Evolutionary conservation across 2,113 vertebrate species (phyloP).

Genomic region (Pangasianodon hypophthalmus): DNA sequence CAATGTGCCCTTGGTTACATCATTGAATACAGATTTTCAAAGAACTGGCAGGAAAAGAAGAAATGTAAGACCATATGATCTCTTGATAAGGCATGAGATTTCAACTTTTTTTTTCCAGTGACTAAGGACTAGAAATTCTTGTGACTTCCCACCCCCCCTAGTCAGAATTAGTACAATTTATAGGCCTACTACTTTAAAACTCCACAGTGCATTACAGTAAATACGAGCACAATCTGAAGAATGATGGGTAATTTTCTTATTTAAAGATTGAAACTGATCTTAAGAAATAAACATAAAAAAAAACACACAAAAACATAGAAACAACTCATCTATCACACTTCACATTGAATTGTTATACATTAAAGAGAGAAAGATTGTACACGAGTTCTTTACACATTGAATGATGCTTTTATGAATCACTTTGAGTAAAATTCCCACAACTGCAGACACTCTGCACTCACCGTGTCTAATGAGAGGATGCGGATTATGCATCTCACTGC

Average conservation of each 20-base stretch:
- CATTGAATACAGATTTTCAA: not conserved
- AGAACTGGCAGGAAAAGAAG: not conserved
- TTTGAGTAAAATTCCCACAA: not conserved
- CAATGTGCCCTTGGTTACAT: not conserved
- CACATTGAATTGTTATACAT: not conserved
- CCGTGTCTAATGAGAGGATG: not conserved
- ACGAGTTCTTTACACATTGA: not conserved
- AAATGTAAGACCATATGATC: not conserved
- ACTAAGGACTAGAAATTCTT: not conserved
- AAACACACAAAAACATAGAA: not conserved
- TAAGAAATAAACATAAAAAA: not conserved
- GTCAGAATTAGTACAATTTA: not conserved
- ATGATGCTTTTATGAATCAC: not conserved
- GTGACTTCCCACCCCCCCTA: not conserved
- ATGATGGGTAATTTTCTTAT: not conserved
- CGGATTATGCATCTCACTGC: not conserved
- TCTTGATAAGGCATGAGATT: not conserved
- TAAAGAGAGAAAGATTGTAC: not conserved
- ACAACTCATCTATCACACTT: not conserved
- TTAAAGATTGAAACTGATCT: not conserved
- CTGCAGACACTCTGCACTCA: not conserved
- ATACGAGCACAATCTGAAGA: not conserved
- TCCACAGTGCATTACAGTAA: not conserved
- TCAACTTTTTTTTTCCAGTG: not conserved
- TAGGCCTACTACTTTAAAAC: not conserved